Evolutionary conservation across 2,797 vertebrate genomes (phyloP).

Genomic region (Bucorvus abyssinicus): DNA sequence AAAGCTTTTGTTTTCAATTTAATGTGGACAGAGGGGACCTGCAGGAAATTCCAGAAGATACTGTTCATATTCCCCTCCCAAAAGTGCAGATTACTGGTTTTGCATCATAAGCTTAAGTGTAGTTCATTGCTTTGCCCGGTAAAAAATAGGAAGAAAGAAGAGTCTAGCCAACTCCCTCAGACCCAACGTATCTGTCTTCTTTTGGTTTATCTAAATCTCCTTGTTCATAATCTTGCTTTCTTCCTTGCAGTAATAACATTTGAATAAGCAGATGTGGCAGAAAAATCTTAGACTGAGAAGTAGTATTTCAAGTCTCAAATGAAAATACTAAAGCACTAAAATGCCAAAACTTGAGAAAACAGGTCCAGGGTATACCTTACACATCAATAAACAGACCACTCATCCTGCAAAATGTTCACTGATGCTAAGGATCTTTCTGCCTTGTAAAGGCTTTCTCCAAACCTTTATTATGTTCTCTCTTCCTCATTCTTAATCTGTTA

Average conservation of each 20-base stretch:
- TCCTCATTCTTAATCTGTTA: background rate
- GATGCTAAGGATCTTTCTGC: background rate
- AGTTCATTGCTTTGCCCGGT: background rate
- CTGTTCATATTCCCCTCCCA: background rate
- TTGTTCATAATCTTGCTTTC: background rate
- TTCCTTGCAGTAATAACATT: conserved; percentile 14
- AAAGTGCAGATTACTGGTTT: background rate
- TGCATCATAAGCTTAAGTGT: background rate
- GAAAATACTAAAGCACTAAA: background rate
- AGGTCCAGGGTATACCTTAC: background rate
- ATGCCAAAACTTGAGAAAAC: background rate
- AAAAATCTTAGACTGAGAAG: background rate
- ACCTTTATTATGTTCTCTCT: background rate
- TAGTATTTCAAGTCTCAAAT: conserved; percentile 28
- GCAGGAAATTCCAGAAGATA: background rate
- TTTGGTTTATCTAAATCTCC: background rate
- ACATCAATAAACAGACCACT: background rate
- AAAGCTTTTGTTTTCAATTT: background rate
- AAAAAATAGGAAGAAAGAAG: background rate
- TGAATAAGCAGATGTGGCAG: conserved; percentile 26
- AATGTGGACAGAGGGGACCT: background rate
- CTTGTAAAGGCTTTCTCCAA: background rate
- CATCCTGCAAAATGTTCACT: background rate
- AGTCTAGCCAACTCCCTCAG: background rate
- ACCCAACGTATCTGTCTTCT: background rate